Evolutionary conservation across 2,888 invertebrate species (phyloP), one percentile per base, ranked within the genome.

Genomic region (Leuctra nigra): DNA sequence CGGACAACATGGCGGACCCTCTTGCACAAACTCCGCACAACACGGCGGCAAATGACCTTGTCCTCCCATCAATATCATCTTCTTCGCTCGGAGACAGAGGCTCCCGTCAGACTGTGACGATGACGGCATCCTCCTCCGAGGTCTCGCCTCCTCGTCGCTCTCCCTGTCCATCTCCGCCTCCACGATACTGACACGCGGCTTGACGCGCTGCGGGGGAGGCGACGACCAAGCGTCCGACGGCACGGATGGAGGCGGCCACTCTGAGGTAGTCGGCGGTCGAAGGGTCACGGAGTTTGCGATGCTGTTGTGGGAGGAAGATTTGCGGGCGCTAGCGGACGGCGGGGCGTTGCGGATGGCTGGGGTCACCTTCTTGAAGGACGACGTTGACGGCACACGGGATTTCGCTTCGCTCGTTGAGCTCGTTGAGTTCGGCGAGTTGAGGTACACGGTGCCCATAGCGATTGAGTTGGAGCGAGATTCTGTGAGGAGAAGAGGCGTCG

Each of bases 41-140:
- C 50, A 50, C 13, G 16, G 50, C 16, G 50, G 50, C n/a, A 38
- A 29, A 9, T 55, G 39, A 38, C 38, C 23, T 9, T 50, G 14
- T 24, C 53, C 48, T 29, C 53, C 29, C 6, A 29, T 54, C 23
- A 57, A 23, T 6, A 57, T 39, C 23, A 57, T 29, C 24, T 29
- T 53, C 33, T 38, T 57, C 24, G 57, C 54, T 35, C 54, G 16
- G n/a, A 47, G 2, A 20, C 53, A 57, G 6, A 57, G 47, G 39
- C 35, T 57, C 3, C 57, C 57, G 33, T 57, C 57, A 13, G 57
- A 57, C 24, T 57, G 57, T 3, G 57, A 57, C 24, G 46, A 25
- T 2, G 47, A 38, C 18, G 57, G 56, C 35, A 41, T 11, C 36
- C 38, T 23, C 13, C 23, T 20, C 39, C 52, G 13, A 41, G 22